Conservation (phyloP, 2,113 vertebrate genomes). For the Callospermophilus lateralis region DNA sequence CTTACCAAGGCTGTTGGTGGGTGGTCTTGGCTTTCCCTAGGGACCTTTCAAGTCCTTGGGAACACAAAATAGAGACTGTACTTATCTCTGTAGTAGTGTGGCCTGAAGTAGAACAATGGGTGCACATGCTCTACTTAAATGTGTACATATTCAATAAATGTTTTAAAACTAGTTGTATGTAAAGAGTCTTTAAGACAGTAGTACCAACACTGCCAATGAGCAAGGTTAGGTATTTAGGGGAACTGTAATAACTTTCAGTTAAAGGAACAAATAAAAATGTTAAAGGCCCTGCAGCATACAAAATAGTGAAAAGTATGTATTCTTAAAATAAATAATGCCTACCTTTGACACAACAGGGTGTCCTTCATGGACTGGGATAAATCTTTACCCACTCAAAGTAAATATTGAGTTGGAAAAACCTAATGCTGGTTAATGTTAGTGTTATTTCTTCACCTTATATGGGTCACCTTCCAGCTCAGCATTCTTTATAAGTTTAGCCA, state of each 20-base stretch:
- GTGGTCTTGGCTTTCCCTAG: not conserved
- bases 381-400: not conserved
- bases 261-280: not conserved
- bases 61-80: not conserved
- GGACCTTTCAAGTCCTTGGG: not conserved
- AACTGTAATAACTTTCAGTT: not conserved
- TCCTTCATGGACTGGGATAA: not conserved
- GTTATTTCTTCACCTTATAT: conserved; percentile 6
- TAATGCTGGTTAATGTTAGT: not conserved
- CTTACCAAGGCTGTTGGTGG: not conserved
- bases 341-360: not conserved
- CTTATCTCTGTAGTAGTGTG: not conserved
- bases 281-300: not conserved
- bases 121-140: not conserved
- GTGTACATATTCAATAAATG: not conserved
- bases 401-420: conserved; percentile 2
- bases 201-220: not conserved
- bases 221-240: not conserved
- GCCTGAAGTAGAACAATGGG: not conserved
- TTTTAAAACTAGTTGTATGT: not conserved
- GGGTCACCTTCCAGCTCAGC: not conserved
- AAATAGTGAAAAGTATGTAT: not conserved
- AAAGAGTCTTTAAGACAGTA: not conserved
- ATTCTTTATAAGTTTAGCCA: conserved; percentile 32
- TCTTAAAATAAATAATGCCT: not conserved